Evolutionary conservation across 2,113 vertebrate species (phyloP), one percentile per base, ranked within the genome.

Genomic region (Larimichthys crocea): DNA sequence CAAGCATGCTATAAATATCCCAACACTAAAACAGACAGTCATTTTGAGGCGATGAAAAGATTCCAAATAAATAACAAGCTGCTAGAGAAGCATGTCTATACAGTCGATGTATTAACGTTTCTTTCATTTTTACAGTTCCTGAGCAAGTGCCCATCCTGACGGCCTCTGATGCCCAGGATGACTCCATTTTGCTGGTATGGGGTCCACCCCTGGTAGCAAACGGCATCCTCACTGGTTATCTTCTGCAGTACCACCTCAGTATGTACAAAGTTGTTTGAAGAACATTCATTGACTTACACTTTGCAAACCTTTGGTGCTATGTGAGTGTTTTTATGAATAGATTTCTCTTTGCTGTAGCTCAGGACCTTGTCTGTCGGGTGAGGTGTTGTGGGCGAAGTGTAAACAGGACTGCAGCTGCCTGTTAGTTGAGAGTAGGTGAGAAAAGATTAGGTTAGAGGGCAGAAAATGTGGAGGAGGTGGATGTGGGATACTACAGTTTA

Each of bases 211-310:
- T 85, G 69, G 95, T 94, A 64, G 40, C 95, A 26, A 97, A 99
- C 0, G 98, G 98, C 53, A 90, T 97, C 88, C 93, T 99, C 40
- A 96, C 94, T 1, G 95, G 97, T 77, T 99, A 98, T 78, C 17
- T 96, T 26, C 94, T 99, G 74, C 96, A 97, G 61, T 96, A 97
- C 80, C 96, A 99, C 86, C 96, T 95, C 85, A 94, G 98, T 99
- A 96, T 31, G 97, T 96, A 52, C 42, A 22, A 14, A 59, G 17
- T 11, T 63, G 16, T 26, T 15, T 40, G 6, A 31, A 29, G 62
- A 57, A 46, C 57, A 31, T 19, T 24, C 17, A 24, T 8, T 40
- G 5, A n/a, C 42, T 19, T 42, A 12, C 1, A 48, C 17, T 26
- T 20, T 35, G 16, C 12, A 11, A 24, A 79, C 72, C 65, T 74